Evolutionary conservation across 2,113 vertebrate species (phyloP), one percentile per base, ranked within the genome.

Genomic region (Uropsilus gracilis): DNA sequence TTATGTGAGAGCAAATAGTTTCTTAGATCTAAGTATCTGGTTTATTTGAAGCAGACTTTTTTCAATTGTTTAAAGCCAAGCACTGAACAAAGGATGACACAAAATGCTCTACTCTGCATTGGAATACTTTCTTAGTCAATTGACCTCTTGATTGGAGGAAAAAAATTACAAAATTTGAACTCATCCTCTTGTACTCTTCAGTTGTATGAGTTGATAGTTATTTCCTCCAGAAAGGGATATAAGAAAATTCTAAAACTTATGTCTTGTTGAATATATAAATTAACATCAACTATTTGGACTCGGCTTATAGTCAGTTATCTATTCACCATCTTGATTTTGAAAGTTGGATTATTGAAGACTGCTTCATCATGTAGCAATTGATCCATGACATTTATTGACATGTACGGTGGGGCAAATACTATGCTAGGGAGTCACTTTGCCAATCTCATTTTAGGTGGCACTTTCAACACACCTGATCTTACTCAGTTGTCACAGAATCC

Each of bases 101-200:
- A 82, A 53, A 72, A 85, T 30, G 2, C 32, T 63, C 34, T 73
- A 18, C n/a, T 90, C 81, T 77, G 44, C 80, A 32, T 94, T 68
- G 78, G 32, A 90, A 91, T 6, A n/a, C 3, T 75, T 11, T 57
- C n/a, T 73, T 86, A 14, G 24, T 81, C 86, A 59, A 55, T 3
- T 81, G 82, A 34, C 16, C 2, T 69, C 30, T 80, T 80, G 18
- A 75, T 17, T 86, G 6, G 11, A 85, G 61, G 26, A 81, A 57
- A 88, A 83, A 90, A 84, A 39, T 37, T 34, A 50, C n/a, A 78
- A 86, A 83, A 46, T 77, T 73, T 55, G 86, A 90, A 55, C 12
- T 83, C 69, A 81, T 94, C 61, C 68, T 77, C 48, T 68, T 11
- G 30, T 20, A 20, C 32, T 61, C 44, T 37, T 30, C 42, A 53